Percentiles rank a stretch among this genome's conserved stretches.
Evolutionary conservation across 1,140 invertebrate genomes (phyloP).

Genomic region (Proctacanthus coquilletti): DNA sequence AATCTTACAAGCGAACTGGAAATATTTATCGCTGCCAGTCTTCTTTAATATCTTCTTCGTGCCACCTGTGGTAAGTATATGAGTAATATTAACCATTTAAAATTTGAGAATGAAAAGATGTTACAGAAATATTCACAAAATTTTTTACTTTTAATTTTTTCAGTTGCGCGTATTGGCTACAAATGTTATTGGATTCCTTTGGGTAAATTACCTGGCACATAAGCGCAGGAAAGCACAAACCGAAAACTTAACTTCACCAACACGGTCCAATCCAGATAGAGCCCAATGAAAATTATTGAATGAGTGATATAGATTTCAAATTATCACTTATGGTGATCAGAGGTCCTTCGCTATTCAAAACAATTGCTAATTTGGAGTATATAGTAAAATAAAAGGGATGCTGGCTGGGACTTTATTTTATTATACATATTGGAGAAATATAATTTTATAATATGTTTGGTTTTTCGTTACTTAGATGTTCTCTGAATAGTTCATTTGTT

Average conservation of each 20-base stretch:
- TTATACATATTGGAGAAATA: too few relatives aligned
- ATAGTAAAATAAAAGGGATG: too few relatives aligned
- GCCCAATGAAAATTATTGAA: not conserved
- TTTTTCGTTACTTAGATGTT: too few relatives aligned
- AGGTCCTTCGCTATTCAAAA: too few relatives aligned
- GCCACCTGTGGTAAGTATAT: conserved; percentile 48
- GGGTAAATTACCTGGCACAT: conserved; percentile 50
- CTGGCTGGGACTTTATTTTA: not conserved
- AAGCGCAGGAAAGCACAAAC: conserved; percentile 26
- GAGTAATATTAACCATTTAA: too few relatives aligned
- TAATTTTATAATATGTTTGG: too few relatives aligned
- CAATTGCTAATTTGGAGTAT: too few relatives aligned
- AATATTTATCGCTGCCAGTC: conserved; percentile 52
- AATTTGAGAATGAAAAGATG: too few relatives aligned
- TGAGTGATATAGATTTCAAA: not conserved
- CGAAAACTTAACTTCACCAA: conserved; percentile 4
- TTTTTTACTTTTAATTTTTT: conserved; percentile 23
- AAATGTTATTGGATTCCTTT: conserved; percentile 51
- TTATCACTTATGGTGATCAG: not conserved
- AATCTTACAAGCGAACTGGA: conserved; percentile 49
- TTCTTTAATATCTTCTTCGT: conserved; percentile 52
- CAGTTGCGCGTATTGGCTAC: conserved; percentile 48
- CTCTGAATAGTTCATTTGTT: too few relatives aligned
- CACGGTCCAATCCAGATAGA: not conserved
- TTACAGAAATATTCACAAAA: conserved; percentile 7